These are phyloP conservation scores for Drosophila sturtevanti DNA, from an alignment of 1,140 invertebrate genomes.

Conservation along the genomic window DNA sequence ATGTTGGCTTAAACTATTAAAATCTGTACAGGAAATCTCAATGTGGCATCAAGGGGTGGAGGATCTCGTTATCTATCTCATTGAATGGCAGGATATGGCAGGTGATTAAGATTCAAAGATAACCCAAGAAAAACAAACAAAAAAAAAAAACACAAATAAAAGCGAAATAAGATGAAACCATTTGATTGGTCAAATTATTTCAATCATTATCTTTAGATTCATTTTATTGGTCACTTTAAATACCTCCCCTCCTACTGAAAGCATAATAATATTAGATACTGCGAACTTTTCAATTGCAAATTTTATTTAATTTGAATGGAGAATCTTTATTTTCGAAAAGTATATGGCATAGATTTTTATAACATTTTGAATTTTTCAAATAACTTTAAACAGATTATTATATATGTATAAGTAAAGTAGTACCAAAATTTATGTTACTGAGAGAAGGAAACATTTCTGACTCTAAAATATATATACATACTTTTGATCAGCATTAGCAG, in stretches of 20 bases:
- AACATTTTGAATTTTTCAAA: background rate
- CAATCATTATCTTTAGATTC: background rate
- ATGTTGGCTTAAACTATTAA: conserved; percentile 15
- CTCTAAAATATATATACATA: too few species aligned
- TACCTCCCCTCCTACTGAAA: background rate
- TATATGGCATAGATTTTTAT: background rate
- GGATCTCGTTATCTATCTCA: conserved; percentile 14
- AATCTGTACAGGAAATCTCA: conserved; percentile 18
- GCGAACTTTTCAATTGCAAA: background rate
- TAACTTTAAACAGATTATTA: too few species aligned
- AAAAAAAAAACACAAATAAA: background rate
- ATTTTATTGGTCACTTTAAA: background rate
- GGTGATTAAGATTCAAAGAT: conserved; percentile 5
- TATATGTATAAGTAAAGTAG: too few species aligned
- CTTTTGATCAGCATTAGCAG: too few species aligned
- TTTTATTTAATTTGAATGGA: background rate
- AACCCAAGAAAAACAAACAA: background rate
- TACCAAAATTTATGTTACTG: too few species aligned
- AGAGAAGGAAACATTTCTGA: too few species aligned
- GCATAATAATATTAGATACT: background rate
- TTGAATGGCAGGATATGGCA: conserved; percentile 7
- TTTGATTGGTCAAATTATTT: conserved; percentile 4
- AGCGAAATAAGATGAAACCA: background rate
- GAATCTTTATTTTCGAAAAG: background rate
- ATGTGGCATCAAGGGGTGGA: conserved; percentile 1